Evolutionary conservation across 2,888 invertebrate species (phyloP).

Genomic region (Ctenicera cuprea): DNA sequence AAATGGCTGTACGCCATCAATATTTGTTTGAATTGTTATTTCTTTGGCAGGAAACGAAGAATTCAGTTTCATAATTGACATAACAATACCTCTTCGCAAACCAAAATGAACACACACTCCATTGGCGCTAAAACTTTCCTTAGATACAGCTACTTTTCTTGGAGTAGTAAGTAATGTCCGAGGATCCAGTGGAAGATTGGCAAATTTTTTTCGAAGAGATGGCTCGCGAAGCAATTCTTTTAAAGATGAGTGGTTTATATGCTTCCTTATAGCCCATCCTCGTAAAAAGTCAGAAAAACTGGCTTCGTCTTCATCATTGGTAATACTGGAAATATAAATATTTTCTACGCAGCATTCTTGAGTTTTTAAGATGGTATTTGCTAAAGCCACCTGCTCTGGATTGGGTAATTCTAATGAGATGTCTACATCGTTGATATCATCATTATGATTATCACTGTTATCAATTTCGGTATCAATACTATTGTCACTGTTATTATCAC

Average conservation of each 20-base stretch:
- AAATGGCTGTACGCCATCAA: background rate
- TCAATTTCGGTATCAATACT: too few species aligned
- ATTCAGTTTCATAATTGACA: too few species aligned
- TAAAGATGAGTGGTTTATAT: background rate
- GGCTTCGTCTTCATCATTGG: background rate
- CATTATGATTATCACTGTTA: too few species aligned
- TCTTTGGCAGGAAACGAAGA: background rate
- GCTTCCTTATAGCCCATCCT: background rate
- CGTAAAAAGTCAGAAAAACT: background rate
- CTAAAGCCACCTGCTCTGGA: too few species aligned
- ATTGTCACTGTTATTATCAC: too few species aligned
- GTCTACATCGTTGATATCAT: too few species aligned
- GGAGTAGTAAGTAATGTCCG: background rate
- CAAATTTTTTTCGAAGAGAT: background rate
- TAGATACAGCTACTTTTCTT: background rate
- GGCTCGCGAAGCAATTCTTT: background rate
- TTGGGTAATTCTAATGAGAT: too few species aligned
- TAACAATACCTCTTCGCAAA: too few species aligned
- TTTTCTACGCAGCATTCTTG: too few species aligned
- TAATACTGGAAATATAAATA: too few species aligned
- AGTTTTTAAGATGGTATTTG: too few species aligned
- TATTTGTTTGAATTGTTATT: background rate
- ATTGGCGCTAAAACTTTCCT: background rate
- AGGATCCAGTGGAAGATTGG: background rate
- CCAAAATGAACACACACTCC: background rate